Conservation (phyloP, 2,888 invertebrate species). For the Leucania comma region DNA sequence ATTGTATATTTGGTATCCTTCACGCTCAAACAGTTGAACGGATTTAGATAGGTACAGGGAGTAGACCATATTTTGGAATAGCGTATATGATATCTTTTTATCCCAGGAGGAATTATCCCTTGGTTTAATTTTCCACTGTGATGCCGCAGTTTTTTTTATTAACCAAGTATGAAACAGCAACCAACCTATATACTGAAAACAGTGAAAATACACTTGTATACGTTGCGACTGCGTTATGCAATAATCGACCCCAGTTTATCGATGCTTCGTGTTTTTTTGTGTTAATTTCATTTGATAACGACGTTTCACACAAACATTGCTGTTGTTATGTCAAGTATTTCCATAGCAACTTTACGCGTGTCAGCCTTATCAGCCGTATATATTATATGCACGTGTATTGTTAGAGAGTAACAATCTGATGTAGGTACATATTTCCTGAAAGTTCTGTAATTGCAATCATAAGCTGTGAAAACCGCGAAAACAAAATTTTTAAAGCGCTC, state of each 20-base stretch:
- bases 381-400: constrained; percentile 22
- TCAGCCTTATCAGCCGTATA: constrained; percentile 34
- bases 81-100: too few relatives aligned
- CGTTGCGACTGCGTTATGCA: constrained; percentile 48
- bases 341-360: constrained; percentile 46
- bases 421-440: background rate
- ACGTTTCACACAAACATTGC: constrained; percentile 28
- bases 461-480: background rate
- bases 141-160: background rate
- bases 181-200: constrained; percentile 6
- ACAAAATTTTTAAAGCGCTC: background rate
- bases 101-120: too few relatives aligned
- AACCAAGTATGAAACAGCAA: background rate
- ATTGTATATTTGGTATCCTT: too few relatives aligned
- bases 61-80: too few relatives aligned
- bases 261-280: constrained; percentile 48
- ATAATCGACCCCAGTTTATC: constrained; percentile 54
- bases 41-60: too few relatives aligned
- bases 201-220: constrained; percentile 22
- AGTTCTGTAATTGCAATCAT: constrained; percentile 10
- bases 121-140: too few relatives aligned
- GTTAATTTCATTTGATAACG: constrained; percentile 53
- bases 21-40: too few relatives aligned
- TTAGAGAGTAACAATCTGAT: constrained; percentile 21
- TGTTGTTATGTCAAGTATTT: constrained; percentile 49